These are phyloP conservation scores for Rousettus leschenaultii DNA, from an alignment of 2,113 vertebrate species.

Conservation along the genomic window DNA sequence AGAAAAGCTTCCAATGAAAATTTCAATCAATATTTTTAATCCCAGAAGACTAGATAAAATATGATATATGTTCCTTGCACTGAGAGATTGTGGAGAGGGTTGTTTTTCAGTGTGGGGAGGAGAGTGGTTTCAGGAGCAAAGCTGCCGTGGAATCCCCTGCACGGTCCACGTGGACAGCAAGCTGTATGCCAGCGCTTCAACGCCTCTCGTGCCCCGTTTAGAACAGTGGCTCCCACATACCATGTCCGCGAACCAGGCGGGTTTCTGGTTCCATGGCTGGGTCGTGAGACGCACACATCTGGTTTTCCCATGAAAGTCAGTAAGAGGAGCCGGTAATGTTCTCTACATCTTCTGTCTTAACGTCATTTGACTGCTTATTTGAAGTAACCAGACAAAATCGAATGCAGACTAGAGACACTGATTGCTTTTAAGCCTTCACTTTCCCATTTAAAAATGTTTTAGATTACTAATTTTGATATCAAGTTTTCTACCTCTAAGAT, in stretches of 20 bases:
- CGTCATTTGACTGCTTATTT: slow-evolving; percentile 58
- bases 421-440: slow-evolving; percentile 61
- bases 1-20: slow-evolving; percentile 70
- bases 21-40: slow-evolving; percentile 70
- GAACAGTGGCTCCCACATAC: slow-evolving; percentile 46
- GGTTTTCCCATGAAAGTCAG: slow-evolving; percentile 50
- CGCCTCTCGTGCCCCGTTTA: background rate
- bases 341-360: slow-evolving; percentile 63
- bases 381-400: slow-evolving; percentile 73
- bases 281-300: slow-evolving; percentile 49
- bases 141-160: background rate
- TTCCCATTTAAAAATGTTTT: slow-evolving; percentile 61
- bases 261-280: slow-evolving; percentile 31
- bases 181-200: background rate
- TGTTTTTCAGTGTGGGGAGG: background rate
- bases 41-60: slow-evolving; percentile 64
- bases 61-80: slow-evolving; percentile 49
- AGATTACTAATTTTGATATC: slow-evolving; percentile 69
- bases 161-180: background rate
- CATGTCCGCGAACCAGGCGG: slow-evolving; percentile 40
- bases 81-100: background rate
- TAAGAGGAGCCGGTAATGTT: slow-evolving; percentile 55
- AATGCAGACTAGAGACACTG: slow-evolving; percentile 57
- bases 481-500: slow-evolving; percentile 57
- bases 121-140: background rate